Conservation (phyloP, 2,888 invertebrate genomes). For the Emmelina monodactyla region DNA sequence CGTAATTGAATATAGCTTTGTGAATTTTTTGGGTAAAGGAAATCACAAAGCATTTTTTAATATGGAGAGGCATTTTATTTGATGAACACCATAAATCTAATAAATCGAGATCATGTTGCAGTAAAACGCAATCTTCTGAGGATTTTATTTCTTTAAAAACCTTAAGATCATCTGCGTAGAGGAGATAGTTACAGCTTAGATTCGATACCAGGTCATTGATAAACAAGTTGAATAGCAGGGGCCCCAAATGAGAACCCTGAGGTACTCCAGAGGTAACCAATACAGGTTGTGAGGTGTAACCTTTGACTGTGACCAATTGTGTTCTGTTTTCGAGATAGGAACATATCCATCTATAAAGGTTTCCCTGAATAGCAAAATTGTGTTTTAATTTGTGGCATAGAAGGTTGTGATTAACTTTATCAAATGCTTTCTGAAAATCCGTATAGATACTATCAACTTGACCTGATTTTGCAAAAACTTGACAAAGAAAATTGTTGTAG, state of each 20-base stretch:
- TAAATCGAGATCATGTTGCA: background rate
- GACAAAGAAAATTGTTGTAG: background rate
- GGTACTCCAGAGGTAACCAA: background rate
- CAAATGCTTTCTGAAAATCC: background rate
- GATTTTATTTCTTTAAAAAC: background rate
- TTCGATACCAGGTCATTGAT: background rate
- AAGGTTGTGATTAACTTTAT: background rate
- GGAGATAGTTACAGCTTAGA: background rate
- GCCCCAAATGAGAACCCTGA: constrained; percentile 1
- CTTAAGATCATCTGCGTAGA: constrained; percentile 2
- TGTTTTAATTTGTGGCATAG: background rate
- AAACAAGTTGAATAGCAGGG: background rate
- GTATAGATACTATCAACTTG: background rate
- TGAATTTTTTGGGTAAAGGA: background rate
- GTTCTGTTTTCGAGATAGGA: background rate
- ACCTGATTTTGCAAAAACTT: background rate
- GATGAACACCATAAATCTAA: background rate
- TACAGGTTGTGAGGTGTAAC: background rate
- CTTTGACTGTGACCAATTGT: background rate
- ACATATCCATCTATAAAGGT: background rate
- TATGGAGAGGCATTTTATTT: background rate
- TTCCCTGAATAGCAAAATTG: background rate
- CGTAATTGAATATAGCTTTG: background rate
- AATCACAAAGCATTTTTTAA: background rate
- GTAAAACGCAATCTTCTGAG: background rate